Evolutionary conservation across 2,113 vertebrate genomes (phyloP), one percentile per base, ranked within the genome.

Genomic region (Podocnemis expansa): DNA sequence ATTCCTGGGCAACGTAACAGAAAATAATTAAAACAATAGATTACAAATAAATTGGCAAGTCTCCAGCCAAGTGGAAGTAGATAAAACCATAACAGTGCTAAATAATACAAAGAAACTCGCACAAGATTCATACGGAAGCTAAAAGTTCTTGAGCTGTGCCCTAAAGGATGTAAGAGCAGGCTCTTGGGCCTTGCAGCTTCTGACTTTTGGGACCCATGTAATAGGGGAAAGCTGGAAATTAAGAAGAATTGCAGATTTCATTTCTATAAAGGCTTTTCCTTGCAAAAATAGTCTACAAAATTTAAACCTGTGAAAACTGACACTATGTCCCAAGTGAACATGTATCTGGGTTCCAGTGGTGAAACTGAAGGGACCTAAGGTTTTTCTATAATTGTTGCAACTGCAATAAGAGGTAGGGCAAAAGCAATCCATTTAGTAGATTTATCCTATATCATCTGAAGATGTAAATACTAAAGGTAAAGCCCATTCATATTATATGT

Each of bases 1-100:
- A 90, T 93, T 90, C 95, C 90, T 91, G 91, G 89, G 55, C 89
- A 95, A 91, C 85, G 95, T 89, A 91, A 85, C 63, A 91, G 84
- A 92, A 96, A 97, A 95, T 95, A 97, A 97, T 96, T 96, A 94
- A 96, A 97, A 95, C 90, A 88, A 95, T 94, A 97, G 90, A 95
- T 97, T 96, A 97, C 92, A 94, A 92, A 91, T 92, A 93, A 85
- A 82, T 93, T 85, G 89, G 89, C 94, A 93, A 88, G 78, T 95
- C 94, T 89, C 95, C 80, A 90, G 75, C 73, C 82, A 83, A 88
- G 75, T 7, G 34, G 55, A 92, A 87, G 70, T 89, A 94, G 93
- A 94, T 83, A 93, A 95, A 96, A 34, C 21, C 41, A 29, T 43
- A 70, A 27, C 10, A 80, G 47, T 17, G 9, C 63, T 49, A 52